Conservation (phyloP, 1,140 invertebrate genomes). For the Atta texana region DNA sequence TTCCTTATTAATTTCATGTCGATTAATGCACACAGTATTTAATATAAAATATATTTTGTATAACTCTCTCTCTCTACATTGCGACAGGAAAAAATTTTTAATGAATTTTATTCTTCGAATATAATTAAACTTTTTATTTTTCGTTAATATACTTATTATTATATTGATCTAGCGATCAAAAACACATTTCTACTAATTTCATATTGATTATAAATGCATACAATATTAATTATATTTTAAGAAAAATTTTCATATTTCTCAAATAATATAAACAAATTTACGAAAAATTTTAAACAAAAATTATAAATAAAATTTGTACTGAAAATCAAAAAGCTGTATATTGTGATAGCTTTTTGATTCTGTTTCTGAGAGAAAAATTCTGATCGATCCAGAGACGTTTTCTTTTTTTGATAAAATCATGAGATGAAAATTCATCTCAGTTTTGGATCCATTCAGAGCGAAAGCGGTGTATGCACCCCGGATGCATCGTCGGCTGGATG, state of each 20-base stretch:
- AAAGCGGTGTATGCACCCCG: conserved; percentile 30
- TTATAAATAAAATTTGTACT: background rate
- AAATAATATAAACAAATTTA: background rate
- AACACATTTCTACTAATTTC: background rate
- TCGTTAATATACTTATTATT: background rate
- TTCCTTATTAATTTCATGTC: background rate
- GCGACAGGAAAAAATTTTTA: background rate
- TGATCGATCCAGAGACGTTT: no score
- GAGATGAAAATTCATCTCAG: background rate
- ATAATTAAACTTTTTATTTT: background rate
- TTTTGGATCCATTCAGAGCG: conserved; percentile 14
- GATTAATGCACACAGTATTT: background rate
- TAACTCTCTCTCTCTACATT: no score
- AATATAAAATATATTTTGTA: no score
- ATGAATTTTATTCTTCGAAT: background rate
- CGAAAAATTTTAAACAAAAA: background rate
- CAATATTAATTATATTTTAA: background rate
- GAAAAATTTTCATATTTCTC: background rate
- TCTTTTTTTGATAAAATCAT: background rate
- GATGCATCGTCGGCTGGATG: conserved; percentile 16
- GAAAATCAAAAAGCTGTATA: background rate
- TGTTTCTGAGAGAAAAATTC: background rate
- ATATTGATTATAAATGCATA: background rate
- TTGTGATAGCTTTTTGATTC: background rate
- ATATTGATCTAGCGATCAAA: background rate